Evolutionary conservation across 2,888 invertebrate species (phyloP).

Genomic region (Agrotis puta): DNA sequence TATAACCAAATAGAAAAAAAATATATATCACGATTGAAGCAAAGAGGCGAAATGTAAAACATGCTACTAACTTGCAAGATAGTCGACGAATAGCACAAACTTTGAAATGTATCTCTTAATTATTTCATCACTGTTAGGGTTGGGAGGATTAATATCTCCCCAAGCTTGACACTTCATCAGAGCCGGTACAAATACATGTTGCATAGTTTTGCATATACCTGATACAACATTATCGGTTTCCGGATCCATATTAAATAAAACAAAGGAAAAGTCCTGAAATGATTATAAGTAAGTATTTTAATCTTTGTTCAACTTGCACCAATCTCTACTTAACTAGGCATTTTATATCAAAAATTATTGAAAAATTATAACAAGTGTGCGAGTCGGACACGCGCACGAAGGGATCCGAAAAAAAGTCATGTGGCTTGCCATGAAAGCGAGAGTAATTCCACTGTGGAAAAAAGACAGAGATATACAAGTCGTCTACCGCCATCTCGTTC

Average conservation of each 20-base stretch:
- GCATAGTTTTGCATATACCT: constrained; percentile 81
- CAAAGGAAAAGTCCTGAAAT: constrained; percentile 82
- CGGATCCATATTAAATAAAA: constrained; percentile 79
- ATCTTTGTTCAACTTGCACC: not conserved
- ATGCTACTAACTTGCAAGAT: constrained; percentile 82
- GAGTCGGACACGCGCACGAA: not conserved
- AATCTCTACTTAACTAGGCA: not conserved
- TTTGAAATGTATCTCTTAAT: constrained; percentile 84
- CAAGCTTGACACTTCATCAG: constrained; percentile 79
- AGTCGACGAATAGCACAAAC: constrained; percentile 85
- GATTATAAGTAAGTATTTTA: not conserved
- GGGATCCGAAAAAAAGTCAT: too few relatives aligned
- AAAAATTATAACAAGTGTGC: not conserved
- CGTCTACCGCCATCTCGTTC: too few relatives aligned
- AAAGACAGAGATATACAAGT: too few relatives aligned
- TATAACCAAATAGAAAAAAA: too few relatives aligned
- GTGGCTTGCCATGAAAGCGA: too few relatives aligned
- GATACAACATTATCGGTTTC: constrained; percentile 86
- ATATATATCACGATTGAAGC: too few relatives aligned
- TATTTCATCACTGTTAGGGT: constrained; percentile 82
- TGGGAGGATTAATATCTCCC: constrained; percentile 88
- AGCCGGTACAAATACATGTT: constrained; percentile 79
- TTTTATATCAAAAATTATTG: not conserved
- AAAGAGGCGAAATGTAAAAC: not conserved
- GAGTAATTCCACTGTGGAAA: too few relatives aligned